Base-by-base conservation (phyloP, 2,113 vertebrate genomes). In the Pimephales promelas region DNA sequence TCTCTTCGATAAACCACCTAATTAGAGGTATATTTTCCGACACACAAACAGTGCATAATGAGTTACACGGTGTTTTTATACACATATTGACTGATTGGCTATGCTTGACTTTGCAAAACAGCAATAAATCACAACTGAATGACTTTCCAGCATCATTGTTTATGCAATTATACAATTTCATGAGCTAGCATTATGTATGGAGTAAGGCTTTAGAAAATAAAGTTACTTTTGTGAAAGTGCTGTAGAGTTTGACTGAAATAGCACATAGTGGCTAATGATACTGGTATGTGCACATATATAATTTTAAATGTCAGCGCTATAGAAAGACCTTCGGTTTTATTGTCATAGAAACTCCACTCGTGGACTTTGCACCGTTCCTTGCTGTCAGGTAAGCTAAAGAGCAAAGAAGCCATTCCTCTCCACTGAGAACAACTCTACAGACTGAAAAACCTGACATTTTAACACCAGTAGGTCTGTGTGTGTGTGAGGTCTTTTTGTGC, bases 271-370 rank as follows among this genome's bases (percentile, higher is more conserved):
- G 28, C 31, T 77, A 77, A 56, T 22, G 49, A 77, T 24, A 47
- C 36, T 10, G 24, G 8, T 64, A 45, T 79, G 14, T 9, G 40
- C 57, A 79, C 20, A 10, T 79, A n/a, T 79, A 49, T 66, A 47
- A 79, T 79, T 79, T 64, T 40, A 77, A 77, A 79, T 79, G 59
- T 64, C 78, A 79, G 59, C 5, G n/a, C 59, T 79, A 64, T 79
- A 64, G 75, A 40, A 61, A 18, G 40, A 64, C 78, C 26, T 34
- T 77, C 6, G 24, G 26, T 66, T 79, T 47, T 64, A 79, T 64
- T 34, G 78, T 79, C 57, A 28, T 47, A 24, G 77, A 64, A 79
- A 64, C 52, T 47, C 47, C 57, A 79, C 3, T 64, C 9, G 13
- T 79, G 77, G 31, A 11, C 49, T 47, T 47, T 64, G 13, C 14